A percentile compares a stretch with the other conserved stretches of the same genome.
Conservation (phyloP, 2,113 vertebrate species). For the Gnathonemus longibarbis region DNA sequence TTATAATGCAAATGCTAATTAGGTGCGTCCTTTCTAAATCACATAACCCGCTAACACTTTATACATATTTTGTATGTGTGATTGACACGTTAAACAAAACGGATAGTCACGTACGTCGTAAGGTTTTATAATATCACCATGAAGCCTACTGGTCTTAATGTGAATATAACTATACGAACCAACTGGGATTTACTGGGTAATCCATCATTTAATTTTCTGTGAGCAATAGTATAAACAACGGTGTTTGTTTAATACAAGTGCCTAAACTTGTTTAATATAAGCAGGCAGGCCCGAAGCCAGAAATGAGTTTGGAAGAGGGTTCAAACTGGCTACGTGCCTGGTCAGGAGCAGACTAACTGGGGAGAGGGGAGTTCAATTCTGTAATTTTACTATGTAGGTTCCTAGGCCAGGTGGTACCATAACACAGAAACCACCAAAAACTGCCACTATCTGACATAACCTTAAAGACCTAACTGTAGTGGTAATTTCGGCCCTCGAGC, state of each 20-base stretch:
- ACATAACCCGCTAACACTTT: background rate
- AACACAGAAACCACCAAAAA: background rate
- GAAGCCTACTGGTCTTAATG: background rate
- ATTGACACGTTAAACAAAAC: background rate
- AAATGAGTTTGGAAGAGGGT: background rate
- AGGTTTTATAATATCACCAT: background rate
- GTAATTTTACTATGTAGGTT: background rate
- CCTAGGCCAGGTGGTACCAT: background rate
- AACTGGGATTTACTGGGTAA: background rate
- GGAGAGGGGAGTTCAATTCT: background rate
- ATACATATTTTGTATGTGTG: background rate
- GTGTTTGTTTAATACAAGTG: background rate
- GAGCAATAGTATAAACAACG: background rate
- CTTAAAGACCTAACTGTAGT: background rate
- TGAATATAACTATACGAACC: background rate
- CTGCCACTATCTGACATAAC: background rate
- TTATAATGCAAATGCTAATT: background rate
- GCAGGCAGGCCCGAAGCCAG: background rate
- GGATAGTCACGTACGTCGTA: background rate
- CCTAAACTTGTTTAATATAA: background rate
- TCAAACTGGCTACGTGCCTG: background rate
- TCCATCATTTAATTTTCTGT: background rate
- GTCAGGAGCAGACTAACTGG: background rate
- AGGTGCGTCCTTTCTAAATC: background rate
- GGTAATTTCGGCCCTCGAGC: background rate